Percentiles rank a stretch among this genome's conserved stretches.
phyloP scores from a whole-genome alignment of 2,113 vertebrate species.

The Pyrgilauda ruficollis region DNA sequence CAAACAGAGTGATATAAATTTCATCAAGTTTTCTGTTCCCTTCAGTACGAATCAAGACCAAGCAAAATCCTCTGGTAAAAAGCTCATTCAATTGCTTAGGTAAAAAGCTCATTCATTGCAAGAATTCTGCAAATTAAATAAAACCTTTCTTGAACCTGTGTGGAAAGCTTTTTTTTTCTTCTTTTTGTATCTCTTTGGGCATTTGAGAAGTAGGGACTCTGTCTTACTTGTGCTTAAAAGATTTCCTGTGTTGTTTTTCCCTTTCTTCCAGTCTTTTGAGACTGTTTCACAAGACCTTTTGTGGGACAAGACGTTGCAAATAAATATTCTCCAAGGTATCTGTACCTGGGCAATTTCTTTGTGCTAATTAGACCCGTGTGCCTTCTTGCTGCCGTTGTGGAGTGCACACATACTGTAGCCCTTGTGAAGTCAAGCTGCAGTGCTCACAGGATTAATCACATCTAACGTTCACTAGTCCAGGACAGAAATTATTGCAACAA shows the following conservation, averaged over 20 bases:
- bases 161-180: not conserved
- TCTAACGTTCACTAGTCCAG: slow-evolving; percentile 39
- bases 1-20: not conserved
- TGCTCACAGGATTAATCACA: slow-evolving; percentile 57
- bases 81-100: not conserved
- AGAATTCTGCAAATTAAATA: not conserved
- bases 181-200: not conserved
- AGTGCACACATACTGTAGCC: not conserved
- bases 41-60: not conserved
- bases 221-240: not conserved
- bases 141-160: not conserved
- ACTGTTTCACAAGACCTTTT: not conserved
- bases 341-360: not conserved
- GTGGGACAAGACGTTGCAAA: not conserved
- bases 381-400: not conserved
- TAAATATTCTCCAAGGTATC: not conserved
- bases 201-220: not conserved
- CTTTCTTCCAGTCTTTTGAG: not conserved
- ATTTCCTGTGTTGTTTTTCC: not conserved
- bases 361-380: not conserved
- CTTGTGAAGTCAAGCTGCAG: slow-evolving; percentile 32
- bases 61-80: not conserved
- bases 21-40: not conserved
- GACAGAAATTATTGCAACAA: slow-evolving; percentile 70
- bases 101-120: not conserved